Base-by-base conservation (phyloP, 2,888 invertebrate genomes). In the Sminthurinus aureus region DNA sequence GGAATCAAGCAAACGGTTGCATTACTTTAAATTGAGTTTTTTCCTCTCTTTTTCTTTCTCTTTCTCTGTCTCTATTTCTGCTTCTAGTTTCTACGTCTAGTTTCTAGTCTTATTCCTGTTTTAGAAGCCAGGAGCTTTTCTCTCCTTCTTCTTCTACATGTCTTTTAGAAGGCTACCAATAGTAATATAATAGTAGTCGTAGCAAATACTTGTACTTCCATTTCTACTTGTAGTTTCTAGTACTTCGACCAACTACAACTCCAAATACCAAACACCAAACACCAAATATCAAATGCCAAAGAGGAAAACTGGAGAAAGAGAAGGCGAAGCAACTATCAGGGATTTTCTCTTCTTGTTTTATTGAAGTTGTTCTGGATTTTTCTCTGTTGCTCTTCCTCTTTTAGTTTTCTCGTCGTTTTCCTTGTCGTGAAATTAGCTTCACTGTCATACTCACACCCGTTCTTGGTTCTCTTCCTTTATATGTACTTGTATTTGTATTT, bases 1-100 rank as follows among this genome's bases (percentile, higher is more conserved):
- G 77, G 77, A 77, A 82, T 75, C 77, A 82, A 78, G 77, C 77
- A 82, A 82, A 82, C 82, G 77, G 77, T 77, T 82, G 82, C 78
- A 82, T 82, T 82, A 82, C 82, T 77, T 66, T 82, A 76, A 82
- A 82, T 82, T 82, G 82, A 82, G 77, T 82, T 82, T 82, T 81
- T 77, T 77, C 74, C 64, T 64, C 78, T 24, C 38, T 38, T 38
- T 67, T 52, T 71, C 69, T 52, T 52, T 80, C 73, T 71, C 79
- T 67, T 52, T 73, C 58, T 71, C 71, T 58, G 22, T 74, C 80
- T 52, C 18, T 73, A 6, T 8, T 11, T 78, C 52, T 78, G 20
- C 50, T 79, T 79, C 26, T 66, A 8, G 18, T n/a, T n/a, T 66
- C 66, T 66, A 66, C 66, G 1, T n/a, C n/a, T 66, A 15, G 15